These are phyloP conservation scores for Ptilodon capucinus DNA, from an alignment of 2,888 invertebrate genomes.

Conservation along the genomic window DNA sequence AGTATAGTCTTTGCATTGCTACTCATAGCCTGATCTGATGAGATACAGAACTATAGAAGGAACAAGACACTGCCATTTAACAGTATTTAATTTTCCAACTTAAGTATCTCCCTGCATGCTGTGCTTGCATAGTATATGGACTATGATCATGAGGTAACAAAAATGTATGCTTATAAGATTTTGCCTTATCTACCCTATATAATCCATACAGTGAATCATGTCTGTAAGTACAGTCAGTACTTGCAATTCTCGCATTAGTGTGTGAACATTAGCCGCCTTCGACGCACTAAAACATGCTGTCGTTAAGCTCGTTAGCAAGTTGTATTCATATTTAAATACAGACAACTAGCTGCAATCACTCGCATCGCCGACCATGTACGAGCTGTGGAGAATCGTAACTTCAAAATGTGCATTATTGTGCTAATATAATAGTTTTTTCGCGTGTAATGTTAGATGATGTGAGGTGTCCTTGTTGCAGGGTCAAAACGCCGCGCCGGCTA, in stretches of 20 bases:
- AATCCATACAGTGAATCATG: conserved; percentile 46
- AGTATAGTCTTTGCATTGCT: no score
- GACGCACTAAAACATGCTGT: conserved; percentile 45
- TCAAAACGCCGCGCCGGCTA: conserved; percentile 63
- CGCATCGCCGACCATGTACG: conserved; percentile 53
- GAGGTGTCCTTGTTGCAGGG: conserved; percentile 63
- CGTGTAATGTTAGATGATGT: conserved; percentile 20
- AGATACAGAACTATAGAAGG: no score
- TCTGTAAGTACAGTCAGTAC: conserved; percentile 34
- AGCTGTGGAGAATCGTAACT: conserved; percentile 65
- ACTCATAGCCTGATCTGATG: no score
- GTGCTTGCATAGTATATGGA: no score
- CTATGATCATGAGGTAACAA: background rate
- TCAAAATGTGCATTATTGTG: conserved; percentile 57
- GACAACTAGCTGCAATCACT: conserved; percentile 32
- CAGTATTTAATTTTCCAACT: no score
- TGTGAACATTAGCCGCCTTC: conserved; percentile 59
- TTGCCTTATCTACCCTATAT: conserved; percentile 23
- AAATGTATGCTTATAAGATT: background rate
- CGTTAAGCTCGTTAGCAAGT: conserved; percentile 62
- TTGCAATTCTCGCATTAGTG: conserved; percentile 46
- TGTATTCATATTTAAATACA: conserved; percentile 57
- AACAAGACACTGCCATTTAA: no score
- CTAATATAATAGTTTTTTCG: conserved; percentile 11
- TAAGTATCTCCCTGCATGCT: no score